Percentiles rank a stretch among this genome's conserved stretches.
Conservation (phyloP, 53 echinoderm and acorn worm species). For the Crossaster papposus region DNA sequence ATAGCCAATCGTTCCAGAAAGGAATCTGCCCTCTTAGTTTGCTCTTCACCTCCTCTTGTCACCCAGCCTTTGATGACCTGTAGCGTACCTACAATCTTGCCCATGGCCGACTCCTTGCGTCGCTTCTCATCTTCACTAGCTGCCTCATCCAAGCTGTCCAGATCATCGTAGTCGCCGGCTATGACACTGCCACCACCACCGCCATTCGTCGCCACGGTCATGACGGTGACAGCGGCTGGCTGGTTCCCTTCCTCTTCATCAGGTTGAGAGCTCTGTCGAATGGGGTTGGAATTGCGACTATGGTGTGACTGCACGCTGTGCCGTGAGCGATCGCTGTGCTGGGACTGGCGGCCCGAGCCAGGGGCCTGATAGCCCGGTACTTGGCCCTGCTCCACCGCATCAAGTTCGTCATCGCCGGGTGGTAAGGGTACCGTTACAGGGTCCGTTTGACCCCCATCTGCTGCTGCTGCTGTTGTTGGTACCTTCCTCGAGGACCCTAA, state of each 20-base stretch:
- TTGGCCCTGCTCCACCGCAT: constrained; percentile 31
- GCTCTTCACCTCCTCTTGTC: constrained; percentile 71
- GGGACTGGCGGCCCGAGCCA: constrained; percentile 8
- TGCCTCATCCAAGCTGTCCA: constrained; percentile 48
- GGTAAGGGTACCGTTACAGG: background rate
- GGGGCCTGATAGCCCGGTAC: too few relatives aligned
- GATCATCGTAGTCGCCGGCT: constrained; percentile 49
- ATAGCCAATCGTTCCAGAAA: constrained; percentile 93
- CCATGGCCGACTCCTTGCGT: constrained; percentile 68
- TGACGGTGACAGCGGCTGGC: background rate
- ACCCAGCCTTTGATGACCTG: constrained; percentile 96
- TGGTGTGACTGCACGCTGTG: background rate
- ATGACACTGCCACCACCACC: constrained; percentile 22
- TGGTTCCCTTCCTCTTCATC: constrained; percentile 1
- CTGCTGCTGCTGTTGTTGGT: background rate
- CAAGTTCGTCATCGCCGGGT: constrained; percentile 22
- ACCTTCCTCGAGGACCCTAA: background rate
- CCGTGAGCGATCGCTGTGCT: background rate
- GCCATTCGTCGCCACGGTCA: constrained; percentile 37
- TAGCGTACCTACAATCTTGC: constrained; percentile 79
- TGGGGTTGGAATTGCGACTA: background rate
- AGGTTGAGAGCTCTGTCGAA: background rate
- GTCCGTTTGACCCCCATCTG: background rate
- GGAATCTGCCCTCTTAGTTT: constrained; percentile 84
- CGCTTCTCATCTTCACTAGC: constrained; percentile 45